phyloP scores from a whole-genome alignment of 2,797 vertebrate species.

The Alcedo atthis region DNA sequence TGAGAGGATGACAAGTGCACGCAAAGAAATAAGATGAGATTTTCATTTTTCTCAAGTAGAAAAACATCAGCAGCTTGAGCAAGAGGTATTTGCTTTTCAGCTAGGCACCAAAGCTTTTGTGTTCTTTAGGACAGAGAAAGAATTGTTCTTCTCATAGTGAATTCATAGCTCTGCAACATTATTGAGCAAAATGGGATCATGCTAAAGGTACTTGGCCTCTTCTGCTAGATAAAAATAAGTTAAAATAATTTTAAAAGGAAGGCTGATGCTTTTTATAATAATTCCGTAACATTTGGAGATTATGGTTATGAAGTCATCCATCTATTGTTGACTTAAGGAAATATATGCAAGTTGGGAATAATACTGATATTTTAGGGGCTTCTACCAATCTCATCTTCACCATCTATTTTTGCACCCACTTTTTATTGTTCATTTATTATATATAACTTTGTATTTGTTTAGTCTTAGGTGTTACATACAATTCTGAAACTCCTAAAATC shows the following conservation, averaged over 20 bases:
- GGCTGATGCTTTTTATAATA: not conserved
- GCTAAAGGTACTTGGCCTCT: not conserved
- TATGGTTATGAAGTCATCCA: not conserved
- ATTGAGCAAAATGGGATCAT: slow-evolving; percentile 9
- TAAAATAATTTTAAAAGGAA: slow-evolving; percentile 21
- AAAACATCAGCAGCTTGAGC: slow-evolving; percentile 2
- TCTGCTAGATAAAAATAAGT: slow-evolving; percentile 7
- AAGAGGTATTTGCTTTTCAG: slow-evolving; percentile 31
- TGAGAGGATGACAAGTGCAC: slow-evolving; percentile 26
- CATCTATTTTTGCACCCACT: not conserved
- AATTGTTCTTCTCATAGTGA: not conserved
- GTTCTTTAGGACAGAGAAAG: not conserved
- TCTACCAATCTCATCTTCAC: not conserved
- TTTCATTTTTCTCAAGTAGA: slow-evolving; percentile 33
- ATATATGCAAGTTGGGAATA: not conserved
- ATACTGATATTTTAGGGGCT: not conserved
- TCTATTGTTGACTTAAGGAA: not conserved
- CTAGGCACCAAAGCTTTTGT: not conserved
- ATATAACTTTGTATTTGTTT: not conserved
- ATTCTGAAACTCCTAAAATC: not conserved
- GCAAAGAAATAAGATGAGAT: slow-evolving; percentile 33
- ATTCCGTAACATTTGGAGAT: not conserved
- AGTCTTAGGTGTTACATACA: not conserved
- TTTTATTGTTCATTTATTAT: not conserved
- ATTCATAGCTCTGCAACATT: slow-evolving; percentile 15